These are phyloP conservation scores for Fratercula arctica DNA, from an alignment of 2,797 vertebrate genomes.

Conservation along the genomic window DNA sequence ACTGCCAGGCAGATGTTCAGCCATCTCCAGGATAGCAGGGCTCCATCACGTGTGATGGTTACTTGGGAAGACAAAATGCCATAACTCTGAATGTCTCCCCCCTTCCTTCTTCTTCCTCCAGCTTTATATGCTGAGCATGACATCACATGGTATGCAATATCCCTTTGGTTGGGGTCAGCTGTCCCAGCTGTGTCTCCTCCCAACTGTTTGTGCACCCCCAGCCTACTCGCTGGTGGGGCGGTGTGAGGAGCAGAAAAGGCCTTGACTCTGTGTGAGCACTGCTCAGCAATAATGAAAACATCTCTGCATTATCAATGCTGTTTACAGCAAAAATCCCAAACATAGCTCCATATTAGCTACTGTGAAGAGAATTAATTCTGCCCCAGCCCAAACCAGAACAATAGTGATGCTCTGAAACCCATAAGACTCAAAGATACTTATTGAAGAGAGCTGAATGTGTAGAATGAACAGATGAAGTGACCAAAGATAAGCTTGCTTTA, in stretches of 20 bases:
- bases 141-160: background rate
- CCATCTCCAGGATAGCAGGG: background rate
- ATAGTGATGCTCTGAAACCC: background rate
- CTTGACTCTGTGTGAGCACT: too few relatives aligned
- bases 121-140: background rate
- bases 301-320: too few relatives aligned
- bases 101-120: background rate
- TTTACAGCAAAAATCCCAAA: too few relatives aligned
- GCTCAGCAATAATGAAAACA: too few relatives aligned
- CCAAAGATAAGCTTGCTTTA: background rate
- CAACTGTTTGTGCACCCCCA: too few relatives aligned
- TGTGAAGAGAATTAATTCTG: background rate
- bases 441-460: background rate
- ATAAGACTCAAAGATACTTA: background rate
- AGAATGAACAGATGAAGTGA: background rate
- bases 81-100: background rate
- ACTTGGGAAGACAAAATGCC: background rate
- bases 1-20: background rate
- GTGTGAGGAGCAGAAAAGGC: too few relatives aligned
- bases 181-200: too few relatives aligned
- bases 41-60: background rate
- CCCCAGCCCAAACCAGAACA: background rate
- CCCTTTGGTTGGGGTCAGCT: background rate
- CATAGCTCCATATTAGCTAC: too few relatives aligned
- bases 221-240: too few relatives aligned